phyloP scores from a whole-genome alignment of 2,797 vertebrate genomes.

The Thunnus albacares region DNA sequence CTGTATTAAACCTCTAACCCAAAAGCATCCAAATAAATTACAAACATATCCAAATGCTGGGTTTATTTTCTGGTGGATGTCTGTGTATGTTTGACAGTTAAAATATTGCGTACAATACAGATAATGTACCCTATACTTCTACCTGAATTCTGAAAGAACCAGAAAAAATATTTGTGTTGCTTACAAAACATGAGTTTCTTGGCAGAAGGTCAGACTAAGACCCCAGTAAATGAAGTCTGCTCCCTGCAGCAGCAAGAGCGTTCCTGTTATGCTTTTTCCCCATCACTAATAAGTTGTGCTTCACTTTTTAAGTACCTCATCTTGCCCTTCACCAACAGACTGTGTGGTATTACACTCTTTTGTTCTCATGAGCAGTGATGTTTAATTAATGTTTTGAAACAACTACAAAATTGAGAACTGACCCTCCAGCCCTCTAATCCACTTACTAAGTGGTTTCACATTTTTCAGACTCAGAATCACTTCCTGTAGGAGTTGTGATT shows the following conservation, averaged over 20 bases:
- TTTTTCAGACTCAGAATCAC: slow-evolving; percentile 40
- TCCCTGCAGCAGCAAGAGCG: slow-evolving; percentile 11
- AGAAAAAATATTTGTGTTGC: slow-evolving; percentile 12
- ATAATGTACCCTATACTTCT: slow-evolving; percentile 7
- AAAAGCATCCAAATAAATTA: slow-evolving; percentile 13
- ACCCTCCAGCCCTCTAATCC: slow-evolving; percentile 52
- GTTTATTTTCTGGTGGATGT: background rate
- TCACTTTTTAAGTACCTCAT: slow-evolving; percentile 43
- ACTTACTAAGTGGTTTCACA: slow-evolving; percentile 46
- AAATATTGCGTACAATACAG: slow-evolving; percentile 7
- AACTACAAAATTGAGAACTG: slow-evolving; percentile 43
- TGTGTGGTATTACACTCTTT: slow-evolving; percentile 31
- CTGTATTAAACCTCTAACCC: slow-evolving; percentile 22
- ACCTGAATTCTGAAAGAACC: slow-evolving; percentile 44
- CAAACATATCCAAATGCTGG: slow-evolving; percentile 22
- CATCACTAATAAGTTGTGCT: slow-evolving; percentile 31
- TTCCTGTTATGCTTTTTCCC: background rate
- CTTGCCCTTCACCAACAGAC: slow-evolving; percentile 21
- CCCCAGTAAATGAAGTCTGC: slow-evolving; percentile 19
- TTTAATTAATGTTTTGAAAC: slow-evolving; percentile 61
- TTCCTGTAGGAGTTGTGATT: slow-evolving; percentile 38
- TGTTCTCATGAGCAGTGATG: slow-evolving; percentile 19
- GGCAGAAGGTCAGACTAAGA: slow-evolving; percentile 41
- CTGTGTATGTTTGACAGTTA: background rate
- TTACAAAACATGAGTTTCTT: slow-evolving; percentile 34